Conservation (phyloP, 2,888 invertebrate species). For the Nematopogon swammerdamellus region DNA sequence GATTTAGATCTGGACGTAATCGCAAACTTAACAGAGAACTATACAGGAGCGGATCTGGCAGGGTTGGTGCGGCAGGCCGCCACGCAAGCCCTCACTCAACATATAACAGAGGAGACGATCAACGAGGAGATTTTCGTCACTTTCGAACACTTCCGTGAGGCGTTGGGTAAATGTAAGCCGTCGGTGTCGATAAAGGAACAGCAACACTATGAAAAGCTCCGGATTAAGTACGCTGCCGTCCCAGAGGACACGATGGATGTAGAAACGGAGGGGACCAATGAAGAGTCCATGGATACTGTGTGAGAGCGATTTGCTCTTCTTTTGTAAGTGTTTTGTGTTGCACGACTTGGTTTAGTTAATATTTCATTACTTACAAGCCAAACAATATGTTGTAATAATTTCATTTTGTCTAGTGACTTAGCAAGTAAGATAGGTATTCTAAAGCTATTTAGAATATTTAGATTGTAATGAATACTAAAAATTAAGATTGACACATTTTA, state of each 20-base stretch:
- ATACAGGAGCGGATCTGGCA: conserved; percentile 92
- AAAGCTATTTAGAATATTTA: too few species aligned
- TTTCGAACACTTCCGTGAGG: conserved; percentile 71
- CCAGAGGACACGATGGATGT: conserved; percentile 43
- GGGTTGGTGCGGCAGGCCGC: conserved; percentile 88
- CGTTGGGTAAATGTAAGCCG: conserved; percentile 77
- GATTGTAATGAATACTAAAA: too few species aligned
- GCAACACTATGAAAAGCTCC: conserved; percentile 71
- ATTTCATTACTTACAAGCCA: too few species aligned
- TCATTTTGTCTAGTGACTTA: too few species aligned
- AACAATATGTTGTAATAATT: too few species aligned
- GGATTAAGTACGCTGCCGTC: conserved; percentile 61
- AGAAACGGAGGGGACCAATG: conserved; percentile 52
- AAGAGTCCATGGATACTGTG: conserved; percentile 51
- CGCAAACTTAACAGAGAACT: conserved; percentile 70
- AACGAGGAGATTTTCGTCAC: conserved; percentile 60
- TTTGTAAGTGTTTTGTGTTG: background rate
- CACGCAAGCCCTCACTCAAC: conserved; percentile 73
- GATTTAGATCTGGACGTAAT: conserved; percentile 75
- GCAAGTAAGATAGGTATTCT: too few species aligned
- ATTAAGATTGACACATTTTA: too few species aligned
- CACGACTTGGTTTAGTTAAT: background rate
- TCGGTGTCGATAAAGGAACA: conserved; percentile 83
- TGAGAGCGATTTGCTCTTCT: conserved; percentile 22
- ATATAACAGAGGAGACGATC: conserved; percentile 56